A percentile compares a stretch with the other conserved stretches of the same genome.
These are phyloP conservation scores for Mactra quadrangularis DNA, from an alignment of 1,140 invertebrate genomes.

Conservation along the genomic window DNA sequence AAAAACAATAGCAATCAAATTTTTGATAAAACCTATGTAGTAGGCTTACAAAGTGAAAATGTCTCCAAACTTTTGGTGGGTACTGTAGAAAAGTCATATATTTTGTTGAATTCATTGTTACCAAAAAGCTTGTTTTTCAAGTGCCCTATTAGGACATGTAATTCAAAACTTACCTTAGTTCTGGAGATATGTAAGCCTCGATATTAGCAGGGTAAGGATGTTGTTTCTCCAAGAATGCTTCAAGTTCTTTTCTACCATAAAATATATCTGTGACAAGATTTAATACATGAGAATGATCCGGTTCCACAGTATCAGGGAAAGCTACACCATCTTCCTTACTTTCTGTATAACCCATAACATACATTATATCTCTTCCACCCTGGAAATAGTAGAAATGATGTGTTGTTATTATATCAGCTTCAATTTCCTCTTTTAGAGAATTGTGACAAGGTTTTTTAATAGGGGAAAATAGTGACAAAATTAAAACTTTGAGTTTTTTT, in stretches of 20 bases:
- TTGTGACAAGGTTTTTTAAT: background rate
- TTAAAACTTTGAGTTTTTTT: too few species aligned
- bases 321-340: slow-evolving; percentile 59
- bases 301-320: slow-evolving; percentile 64
- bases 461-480: too few species aligned
- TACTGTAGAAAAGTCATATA: too few species aligned
- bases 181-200: slow-evolving; percentile 44
- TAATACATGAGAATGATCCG: slow-evolving; percentile 53
- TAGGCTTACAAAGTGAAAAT: too few species aligned
- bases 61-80: too few species aligned
- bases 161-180: slow-evolving; percentile 39
- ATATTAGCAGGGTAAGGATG: slow-evolving; percentile 65
- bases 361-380: slow-evolving; percentile 66
- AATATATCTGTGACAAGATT: slow-evolving; percentile 65
- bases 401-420: background rate
- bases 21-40: too few species aligned
- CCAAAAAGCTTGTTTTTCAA: too few species aligned
- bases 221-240: slow-evolving; percentile 57
- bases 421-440: background rate
- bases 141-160: too few species aligned
- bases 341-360: slow-evolving; percentile 68
- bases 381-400: slow-evolving; percentile 18
- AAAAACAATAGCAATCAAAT: too few species aligned
- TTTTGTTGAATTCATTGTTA: too few species aligned
- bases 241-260: slow-evolving; percentile 65